phyloP scores from a whole-genome alignment of 2,797 vertebrate species.

The Monodelphis domestica region DNA sequence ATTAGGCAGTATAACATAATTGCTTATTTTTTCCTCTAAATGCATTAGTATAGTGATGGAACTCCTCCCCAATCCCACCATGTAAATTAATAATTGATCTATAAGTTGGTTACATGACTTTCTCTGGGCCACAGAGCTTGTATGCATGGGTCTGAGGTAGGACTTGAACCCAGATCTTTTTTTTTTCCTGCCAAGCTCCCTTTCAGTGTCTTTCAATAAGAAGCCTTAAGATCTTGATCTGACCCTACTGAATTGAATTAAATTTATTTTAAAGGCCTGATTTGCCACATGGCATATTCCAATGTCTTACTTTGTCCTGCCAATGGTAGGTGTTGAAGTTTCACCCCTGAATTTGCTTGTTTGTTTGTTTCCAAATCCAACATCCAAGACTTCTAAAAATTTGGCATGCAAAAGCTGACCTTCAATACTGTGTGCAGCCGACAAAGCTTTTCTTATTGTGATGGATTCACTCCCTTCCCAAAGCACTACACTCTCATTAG shows the following conservation, averaged over 20 bases:
- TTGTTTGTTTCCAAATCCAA: not conserved
- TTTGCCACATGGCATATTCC: not conserved
- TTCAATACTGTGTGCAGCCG: not conserved
- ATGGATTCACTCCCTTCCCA: constrained; percentile 3
- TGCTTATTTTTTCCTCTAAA: not conserved
- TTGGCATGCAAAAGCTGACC: not conserved
- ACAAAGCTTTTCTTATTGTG: not conserved
- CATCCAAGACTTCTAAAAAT: not conserved
- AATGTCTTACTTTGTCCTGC: not conserved
- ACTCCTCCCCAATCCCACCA: not conserved
- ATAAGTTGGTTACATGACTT: not conserved
- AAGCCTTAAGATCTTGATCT: not conserved
- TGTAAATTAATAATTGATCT: not conserved
- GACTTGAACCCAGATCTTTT: not conserved
- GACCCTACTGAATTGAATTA: not conserved
- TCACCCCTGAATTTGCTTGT: not conserved
- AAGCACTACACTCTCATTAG: not conserved
- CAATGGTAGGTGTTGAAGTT: not conserved
- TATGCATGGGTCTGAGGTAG: not conserved
- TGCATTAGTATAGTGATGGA: not conserved
- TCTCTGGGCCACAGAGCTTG: not conserved
- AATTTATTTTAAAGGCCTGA: not conserved
- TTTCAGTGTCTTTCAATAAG: not conserved
- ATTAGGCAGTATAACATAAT: not conserved
- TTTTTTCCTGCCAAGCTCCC: not conserved